phyloP scores from a whole-genome alignment of 1,140 invertebrate genomes.

The Zaprionus lachaisei region DNA sequence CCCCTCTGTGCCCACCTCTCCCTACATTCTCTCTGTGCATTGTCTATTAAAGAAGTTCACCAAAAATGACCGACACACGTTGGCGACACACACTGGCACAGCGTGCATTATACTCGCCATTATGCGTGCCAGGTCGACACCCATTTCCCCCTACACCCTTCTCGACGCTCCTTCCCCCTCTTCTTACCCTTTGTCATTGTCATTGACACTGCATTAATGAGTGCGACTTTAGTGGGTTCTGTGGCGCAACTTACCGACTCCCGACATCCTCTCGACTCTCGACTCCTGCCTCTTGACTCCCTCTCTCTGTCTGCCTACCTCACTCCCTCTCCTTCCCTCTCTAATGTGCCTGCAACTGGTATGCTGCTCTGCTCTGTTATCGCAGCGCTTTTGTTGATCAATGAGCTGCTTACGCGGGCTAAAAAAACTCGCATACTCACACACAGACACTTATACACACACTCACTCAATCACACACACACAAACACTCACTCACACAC shows the following conservation, averaged over 20 bases:
- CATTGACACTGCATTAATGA: conserved; percentile 63
- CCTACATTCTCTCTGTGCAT: conserved; percentile 2
- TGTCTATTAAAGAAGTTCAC: conserved; percentile 63
- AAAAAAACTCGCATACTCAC: conserved; percentile 22
- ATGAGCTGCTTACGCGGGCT: conserved; percentile 57
- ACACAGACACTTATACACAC: conserved; percentile 2
- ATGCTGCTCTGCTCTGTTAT: conserved; percentile 30
- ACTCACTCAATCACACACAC: not conserved
- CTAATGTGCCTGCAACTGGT: not conserved
- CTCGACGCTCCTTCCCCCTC: no score
- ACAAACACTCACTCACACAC: not conserved
- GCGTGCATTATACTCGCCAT: conserved; percentile 5
- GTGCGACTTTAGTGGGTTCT: conserved; percentile 45
- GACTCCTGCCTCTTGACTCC: not conserved
- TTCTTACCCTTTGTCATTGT: conserved; percentile 12
- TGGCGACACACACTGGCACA: conserved; percentile 16
- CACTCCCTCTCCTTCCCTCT: not conserved
- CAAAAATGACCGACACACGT: conserved; percentile 54
- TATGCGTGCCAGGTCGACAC: not conserved
- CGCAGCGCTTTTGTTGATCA: conserved; percentile 46
- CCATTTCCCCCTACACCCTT: not conserved
- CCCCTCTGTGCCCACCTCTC: conserved; percentile 4
- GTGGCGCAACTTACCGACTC: conserved; percentile 15
- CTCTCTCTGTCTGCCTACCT: not conserved
- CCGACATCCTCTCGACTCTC: not conserved